A percentile compares a stretch with the other conserved stretches of the same genome.
phyloP scores from a whole-genome alignment of 2,888 invertebrate genomes.

The Ormyrus pomaceus region DNA sequence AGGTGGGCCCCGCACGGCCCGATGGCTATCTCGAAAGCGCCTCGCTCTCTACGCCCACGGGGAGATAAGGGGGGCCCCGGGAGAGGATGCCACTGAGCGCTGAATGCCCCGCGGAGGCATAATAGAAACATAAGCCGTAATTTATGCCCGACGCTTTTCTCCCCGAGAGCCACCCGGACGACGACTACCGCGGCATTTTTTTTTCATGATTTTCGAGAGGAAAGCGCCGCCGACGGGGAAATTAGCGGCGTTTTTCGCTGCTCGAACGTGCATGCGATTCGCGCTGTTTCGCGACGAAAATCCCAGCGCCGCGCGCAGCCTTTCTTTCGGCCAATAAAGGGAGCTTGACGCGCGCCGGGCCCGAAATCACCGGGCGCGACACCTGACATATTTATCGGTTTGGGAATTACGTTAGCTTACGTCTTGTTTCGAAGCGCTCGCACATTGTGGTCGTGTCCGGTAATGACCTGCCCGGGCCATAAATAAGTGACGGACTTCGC shows the following conservation, averaged over 20 bases:
- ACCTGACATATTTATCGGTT: conserved; percentile 59
- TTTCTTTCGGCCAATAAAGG: conserved; percentile 28
- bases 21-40: conserved; percentile 21
- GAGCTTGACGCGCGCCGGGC: conserved; percentile 34
- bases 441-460: conserved; percentile 58
- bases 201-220: too few relatives aligned
- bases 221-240: too few relatives aligned
- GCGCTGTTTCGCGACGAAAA: too few relatives aligned
- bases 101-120: neutral
- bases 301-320: neutral
- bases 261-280: too few relatives aligned
- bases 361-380: conserved; percentile 51
- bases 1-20: conserved; percentile 21
- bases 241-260: too few relatives aligned
- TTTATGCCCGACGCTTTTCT: conserved; percentile 26
- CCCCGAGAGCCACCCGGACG: too few relatives aligned
- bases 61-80: conserved; percentile 6
- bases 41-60: too few relatives aligned
- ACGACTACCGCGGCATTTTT: too few relatives aligned
- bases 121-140: conserved; percentile 48
- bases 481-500: conserved; percentile 58
- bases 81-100: conserved; percentile 7
- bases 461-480: conserved; percentile 58
- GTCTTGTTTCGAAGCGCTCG: conserved; percentile 59
- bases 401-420: conserved; percentile 59